Base-by-base conservation (phyloP, 2,113 vertebrate species). In the Trinectes maculatus region DNA sequence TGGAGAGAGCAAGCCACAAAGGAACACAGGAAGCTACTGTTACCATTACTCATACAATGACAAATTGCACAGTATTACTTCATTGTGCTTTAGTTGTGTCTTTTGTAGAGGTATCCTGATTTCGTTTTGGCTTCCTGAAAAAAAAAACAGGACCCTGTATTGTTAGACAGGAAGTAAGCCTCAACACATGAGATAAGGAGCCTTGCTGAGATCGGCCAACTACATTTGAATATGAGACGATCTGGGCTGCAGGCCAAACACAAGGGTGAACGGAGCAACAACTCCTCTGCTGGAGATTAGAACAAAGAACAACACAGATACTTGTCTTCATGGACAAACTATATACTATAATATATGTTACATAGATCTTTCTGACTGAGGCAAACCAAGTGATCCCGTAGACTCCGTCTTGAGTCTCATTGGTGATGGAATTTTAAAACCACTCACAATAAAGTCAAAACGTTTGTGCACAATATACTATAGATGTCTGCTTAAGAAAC, bases 171-270 rank as follows among this genome's bases (percentile, higher is more conserved):
- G 82, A 86, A 84, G 68, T 67, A 47, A 57, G 52, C 67, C 70
- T 79, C 40, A 7, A 76, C 49, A 28, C 82, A 78, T n/a, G 39
- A 71, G 84, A 87, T 82, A 85, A 83, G 65, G 75, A 31, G 49
- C 55, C 48, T 29, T 21, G 58, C 61, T 31, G 51, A 67, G 76
- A 79, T 84, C 62, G 74, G 82, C 76, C 77, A 80, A 24, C 67
- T 52, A 47, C 59, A 77, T 82, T 70, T 83, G 67, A 87, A 87
- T 77, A 82, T 74, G 81, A 88, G 83, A 87, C 64, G 33, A 63
- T 75, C 72, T 42, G 69, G 86, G 86, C 85, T 68, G 11, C 51
- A 16, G 70, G 75, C 85, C 83, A 83, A 71, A 78, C 59, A 80
- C 71, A 65, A 53, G 56, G 70, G 63, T 69, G 66, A 75, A 73